Evolutionary conservation across 2,888 invertebrate species (phyloP), one percentile per base, ranked within the genome.

Genomic region (Drosophila paranaensis): DNA sequence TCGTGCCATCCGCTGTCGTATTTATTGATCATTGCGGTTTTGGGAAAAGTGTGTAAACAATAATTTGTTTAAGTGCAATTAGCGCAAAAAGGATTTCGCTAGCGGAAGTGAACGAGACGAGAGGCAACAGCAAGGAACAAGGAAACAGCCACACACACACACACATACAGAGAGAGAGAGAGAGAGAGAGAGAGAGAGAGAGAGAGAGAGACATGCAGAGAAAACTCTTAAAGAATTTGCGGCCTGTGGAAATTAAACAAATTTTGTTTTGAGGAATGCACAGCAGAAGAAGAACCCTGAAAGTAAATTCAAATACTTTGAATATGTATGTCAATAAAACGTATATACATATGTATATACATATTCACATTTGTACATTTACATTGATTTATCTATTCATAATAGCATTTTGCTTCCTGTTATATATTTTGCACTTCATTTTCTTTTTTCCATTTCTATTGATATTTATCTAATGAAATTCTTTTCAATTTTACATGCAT

Each of bases 51-150:
- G 69, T 62, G 71, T 63, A 85, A 81, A 85, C 67, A 82, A 85
- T 81, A 81, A 79, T 81, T 84, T 69, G 65, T 84, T 71, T 82
- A 81, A 81, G 84, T 81, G 85, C 81, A 84, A 81, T 81, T 85
- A 82, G 79, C 68, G 72, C 66, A 64, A 81, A 78, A 75, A 62
- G 71, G 69, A 75, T 82, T 67, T 79, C 45, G 39, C 48, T 42
- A 43, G 46, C 73, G 45, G 60, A 76, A 70, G 60, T 74, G 55
- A 45, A 16, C 40, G 54, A 55, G 42, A 39, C 54, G 64, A 54
- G 64, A 54, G 72, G 40, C 62, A 67, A 62, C 46, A 53, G 51
- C 51, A 25, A 11, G 20, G 13, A 46, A 25, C n/a, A 43, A 20
- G 20, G 51, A 42, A 39, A 14, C 54, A 42, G 39, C 45, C 39